Conservation (phyloP, 35 echinoderm and acorn worm species). For the Ptychodera flava region DNA sequence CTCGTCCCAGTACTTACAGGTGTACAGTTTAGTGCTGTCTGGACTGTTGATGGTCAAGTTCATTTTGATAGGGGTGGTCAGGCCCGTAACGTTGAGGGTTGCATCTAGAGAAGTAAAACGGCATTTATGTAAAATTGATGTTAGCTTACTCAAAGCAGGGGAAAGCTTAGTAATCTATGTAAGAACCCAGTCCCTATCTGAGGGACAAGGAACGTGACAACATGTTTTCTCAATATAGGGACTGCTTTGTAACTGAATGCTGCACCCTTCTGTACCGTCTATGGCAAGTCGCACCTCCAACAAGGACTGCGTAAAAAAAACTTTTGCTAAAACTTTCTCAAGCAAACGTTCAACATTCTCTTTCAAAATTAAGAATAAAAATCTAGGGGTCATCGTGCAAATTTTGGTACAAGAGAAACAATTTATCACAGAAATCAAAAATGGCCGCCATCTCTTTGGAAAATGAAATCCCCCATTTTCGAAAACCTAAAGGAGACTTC, state of each 20-base stretch:
- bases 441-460: no score
- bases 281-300: no score
- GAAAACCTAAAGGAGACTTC: no score
- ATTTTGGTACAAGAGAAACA: no score
- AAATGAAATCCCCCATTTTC: no score
- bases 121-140: background rate
- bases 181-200: background rate
- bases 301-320: no score
- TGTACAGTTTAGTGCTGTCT: constrained; percentile 31
- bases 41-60: constrained; percentile 44
- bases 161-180: background rate
- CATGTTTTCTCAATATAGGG: background rate
- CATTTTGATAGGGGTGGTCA: constrained; percentile 34
- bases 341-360: no score
- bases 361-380: no score
- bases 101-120: constrained; percentile 34
- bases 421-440: no score
- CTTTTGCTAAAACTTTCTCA: no score
- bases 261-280: no score
- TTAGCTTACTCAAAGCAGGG: background rate
- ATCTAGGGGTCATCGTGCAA: no score
- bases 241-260: background rate
- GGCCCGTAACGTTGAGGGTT: constrained; percentile 36
- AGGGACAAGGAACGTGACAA: background rate
- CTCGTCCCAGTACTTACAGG: constrained; percentile 62